Evolutionary conservation across 1,140 invertebrate species (phyloP), one percentile per base, ranked within the genome.

Genomic region (Drosophila novamexicana): DNA sequence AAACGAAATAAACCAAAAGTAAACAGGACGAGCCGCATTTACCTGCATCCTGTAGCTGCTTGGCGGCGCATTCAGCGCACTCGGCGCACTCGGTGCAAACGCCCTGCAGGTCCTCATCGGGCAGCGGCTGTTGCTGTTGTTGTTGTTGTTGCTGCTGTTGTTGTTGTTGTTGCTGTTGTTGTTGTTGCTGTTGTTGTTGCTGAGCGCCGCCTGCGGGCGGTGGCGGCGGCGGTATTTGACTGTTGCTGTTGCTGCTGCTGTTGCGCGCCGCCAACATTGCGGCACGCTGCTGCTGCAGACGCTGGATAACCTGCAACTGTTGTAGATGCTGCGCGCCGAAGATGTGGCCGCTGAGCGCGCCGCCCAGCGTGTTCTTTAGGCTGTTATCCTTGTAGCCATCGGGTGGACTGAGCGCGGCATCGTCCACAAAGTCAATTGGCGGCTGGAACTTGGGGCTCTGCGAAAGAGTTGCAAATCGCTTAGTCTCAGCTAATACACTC

Each of bases 301-400:
- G 92, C 50, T 94, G 93, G 54, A 93, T 93, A 18, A 93, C 93
- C 78, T 93, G 93, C 77, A 94, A 90, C 71, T 94, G 94, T 75
- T 95, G 94, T 75, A 94, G 91, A 80, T 94, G 94, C 80, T 94
- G 94, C 44, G 94, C 94, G 14, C 94, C 94, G 81, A 94, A 94
- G 63, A 94, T 94, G 58, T 94, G 94, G 14, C 94, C 94, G 54
- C 93, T 94, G n/a, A 94, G 89, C 69, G 94, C 94, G 50, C 93
- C 94, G 40, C 94, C 93, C 75, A 94, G 83, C 75, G 94, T 89
- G 81, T 91, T 82, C 89, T 94, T 93, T 58, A 94, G 92, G 77
- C 94, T 93, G 93, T 93, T 93, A 83, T 97, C 96, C 92, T 97
- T 97, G 93, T 97, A 97, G 7, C 96, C 96, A 82, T 97, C 96